phyloP scores from a whole-genome alignment of 1,140 invertebrate species.

The Trachymyrmex cornetzi region DNA sequence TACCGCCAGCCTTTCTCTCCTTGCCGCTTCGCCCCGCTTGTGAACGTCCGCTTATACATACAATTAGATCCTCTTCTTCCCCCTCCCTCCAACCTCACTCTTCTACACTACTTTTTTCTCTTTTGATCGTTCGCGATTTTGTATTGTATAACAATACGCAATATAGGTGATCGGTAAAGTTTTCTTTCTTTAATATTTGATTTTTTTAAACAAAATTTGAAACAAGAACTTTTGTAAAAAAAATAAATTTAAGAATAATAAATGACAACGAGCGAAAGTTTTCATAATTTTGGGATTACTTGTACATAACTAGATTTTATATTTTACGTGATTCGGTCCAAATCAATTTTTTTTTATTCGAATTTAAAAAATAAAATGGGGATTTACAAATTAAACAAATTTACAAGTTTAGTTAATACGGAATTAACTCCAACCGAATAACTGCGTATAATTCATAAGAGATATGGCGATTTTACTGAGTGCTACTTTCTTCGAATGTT shows the following conservation, averaged over 20 bases:
- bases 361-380: neutral
- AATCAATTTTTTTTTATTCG: neutral
- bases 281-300: neutral
- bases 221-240: neutral
- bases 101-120: slow-evolving; percentile 16
- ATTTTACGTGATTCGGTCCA: neutral
- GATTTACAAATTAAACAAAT: neutral
- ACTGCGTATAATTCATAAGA: slow-evolving; percentile 1
- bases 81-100: neutral
- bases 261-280: neutral
- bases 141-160: neutral
- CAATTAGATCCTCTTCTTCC: slow-evolving; percentile 67
- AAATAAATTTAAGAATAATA: neutral
- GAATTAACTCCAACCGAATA: neutral
- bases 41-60: slow-evolving; percentile 57
- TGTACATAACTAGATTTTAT: neutral
- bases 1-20: slow-evolving; percentile 63
- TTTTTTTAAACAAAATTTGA: neutral
- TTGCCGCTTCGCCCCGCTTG: neutral
- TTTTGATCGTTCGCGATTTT: slow-evolving; percentile 10
- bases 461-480: slow-evolving; percentile 22
- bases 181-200: neutral
- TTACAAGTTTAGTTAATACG: neutral
- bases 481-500: slow-evolving; percentile 25
- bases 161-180: neutral